phyloP scores from a whole-genome alignment of 2,113 vertebrate genomes.

The Marcusenius ussheri region DNA sequence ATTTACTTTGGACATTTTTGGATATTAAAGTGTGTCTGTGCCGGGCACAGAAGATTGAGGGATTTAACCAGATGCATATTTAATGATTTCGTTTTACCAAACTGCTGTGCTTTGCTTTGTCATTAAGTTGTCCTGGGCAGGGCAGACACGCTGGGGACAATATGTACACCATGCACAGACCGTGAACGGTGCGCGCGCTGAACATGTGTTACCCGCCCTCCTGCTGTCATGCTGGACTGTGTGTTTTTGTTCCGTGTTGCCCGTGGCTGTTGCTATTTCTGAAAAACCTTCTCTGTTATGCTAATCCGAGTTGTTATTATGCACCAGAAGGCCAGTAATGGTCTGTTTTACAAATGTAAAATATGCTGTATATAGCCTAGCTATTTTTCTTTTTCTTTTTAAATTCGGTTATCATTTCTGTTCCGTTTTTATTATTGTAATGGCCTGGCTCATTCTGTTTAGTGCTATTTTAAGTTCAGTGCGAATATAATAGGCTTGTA shows the following conservation, averaged over 20 bases:
- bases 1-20: neutral
- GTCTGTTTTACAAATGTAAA: neutral
- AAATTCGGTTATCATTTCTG: neutral
- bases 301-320: neutral
- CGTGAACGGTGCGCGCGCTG: neutral
- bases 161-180: neutral
- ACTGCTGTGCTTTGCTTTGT: neutral
- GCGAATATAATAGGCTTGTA: neutral
- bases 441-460: neutral
- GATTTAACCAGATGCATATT: neutral
- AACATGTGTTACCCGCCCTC: neutral
- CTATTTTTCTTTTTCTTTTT: neutral
- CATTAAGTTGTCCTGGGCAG: neutral
- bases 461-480: neutral
- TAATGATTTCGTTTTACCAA: neutral
- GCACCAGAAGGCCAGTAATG: neutral
- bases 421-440: neutral
- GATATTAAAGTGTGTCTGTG: neutral
- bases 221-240: neutral
- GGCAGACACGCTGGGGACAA: neutral
- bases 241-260: neutral
- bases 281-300: slow-evolving; percentile 6
- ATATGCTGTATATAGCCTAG: neutral
- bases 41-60: neutral
- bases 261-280: neutral